Percentiles rank a stretch among this genome's conserved stretches.
Conservation (phyloP, 2,113 vertebrate species). For the Leptocoma aspasia region DNA sequence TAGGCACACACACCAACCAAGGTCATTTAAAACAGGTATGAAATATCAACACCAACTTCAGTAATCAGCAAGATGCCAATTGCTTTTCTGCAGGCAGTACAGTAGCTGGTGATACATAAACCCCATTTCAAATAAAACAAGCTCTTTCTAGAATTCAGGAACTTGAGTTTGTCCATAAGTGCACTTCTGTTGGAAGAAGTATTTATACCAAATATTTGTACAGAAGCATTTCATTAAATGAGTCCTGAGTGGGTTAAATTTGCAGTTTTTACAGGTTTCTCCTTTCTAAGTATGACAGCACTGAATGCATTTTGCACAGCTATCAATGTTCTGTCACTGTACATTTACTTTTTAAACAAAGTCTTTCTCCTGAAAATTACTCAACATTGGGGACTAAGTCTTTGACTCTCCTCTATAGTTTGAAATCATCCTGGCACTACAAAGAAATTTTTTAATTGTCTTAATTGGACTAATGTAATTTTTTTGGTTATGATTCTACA, state of each 20-base stretch:
- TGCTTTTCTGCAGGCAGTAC: neutral
- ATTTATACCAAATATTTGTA: neutral
- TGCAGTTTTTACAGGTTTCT: neutral
- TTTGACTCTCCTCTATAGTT: neutral
- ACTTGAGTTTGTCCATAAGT: neutral
- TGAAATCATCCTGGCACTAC: neutral
- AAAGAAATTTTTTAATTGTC: neutral
- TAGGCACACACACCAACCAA: fast-evolving
- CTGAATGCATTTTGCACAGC: neutral
- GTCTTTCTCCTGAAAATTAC: neutral
- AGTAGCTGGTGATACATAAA: neutral
- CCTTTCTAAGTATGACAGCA: neutral
- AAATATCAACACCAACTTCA: neutral
- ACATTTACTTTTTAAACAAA: neutral
- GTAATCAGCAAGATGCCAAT: neutral
- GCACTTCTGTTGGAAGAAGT: neutral
- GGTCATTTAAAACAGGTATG: neutral
- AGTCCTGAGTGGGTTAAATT: neutral
- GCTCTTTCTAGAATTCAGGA: neutral
- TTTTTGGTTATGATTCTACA: neutral
- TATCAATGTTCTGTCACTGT: neutral
- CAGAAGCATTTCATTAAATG: neutral
- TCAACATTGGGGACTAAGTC: fast-evolving
- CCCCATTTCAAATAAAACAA: neutral
- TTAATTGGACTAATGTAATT: neutral